Conservation (phyloP, 2,797 vertebrate genomes). For the Urosaurus nigricauda region DNA sequence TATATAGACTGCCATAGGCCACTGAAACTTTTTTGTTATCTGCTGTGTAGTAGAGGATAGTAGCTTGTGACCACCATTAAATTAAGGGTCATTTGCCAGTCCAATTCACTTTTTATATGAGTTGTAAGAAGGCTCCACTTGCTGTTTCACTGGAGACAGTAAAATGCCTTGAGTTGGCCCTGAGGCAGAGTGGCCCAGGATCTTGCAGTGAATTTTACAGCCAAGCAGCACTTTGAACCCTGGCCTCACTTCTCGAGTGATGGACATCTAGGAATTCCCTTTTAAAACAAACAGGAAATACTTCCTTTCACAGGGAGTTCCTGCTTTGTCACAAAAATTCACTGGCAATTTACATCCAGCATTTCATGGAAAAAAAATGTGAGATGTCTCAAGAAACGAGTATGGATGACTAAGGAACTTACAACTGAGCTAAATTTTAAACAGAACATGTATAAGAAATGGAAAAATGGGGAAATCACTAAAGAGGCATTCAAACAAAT, state of each 20-base stretch:
- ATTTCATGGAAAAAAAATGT: too few relatives aligned
- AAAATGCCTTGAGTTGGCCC: not conserved
- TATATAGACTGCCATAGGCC: not conserved
- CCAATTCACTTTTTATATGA: not conserved
- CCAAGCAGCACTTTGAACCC: not conserved
- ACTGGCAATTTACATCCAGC: too few relatives aligned
- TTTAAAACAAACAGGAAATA: too few relatives aligned
- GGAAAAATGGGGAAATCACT: too few relatives aligned
- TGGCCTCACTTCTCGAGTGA: not conserved
- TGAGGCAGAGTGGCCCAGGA: not conserved
- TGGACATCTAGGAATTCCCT: too few relatives aligned
- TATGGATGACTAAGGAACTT: too few relatives aligned
- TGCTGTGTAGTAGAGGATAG: not conserved
- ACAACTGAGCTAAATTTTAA: too few relatives aligned
- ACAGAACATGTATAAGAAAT: too few relatives aligned
- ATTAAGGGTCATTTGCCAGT: not conserved
- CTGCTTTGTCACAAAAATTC: too few relatives aligned
- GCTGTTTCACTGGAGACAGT: not conserved
- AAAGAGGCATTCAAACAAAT: too few relatives aligned
- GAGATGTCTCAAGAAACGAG: too few relatives aligned
- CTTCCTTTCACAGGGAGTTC: too few relatives aligned
- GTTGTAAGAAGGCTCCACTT: not conserved
- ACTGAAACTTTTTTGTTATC: not conserved
- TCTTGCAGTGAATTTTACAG: not conserved
- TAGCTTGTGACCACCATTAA: not conserved